A percentile compares a stretch with the other conserved stretches of the same genome.
Conservation (phyloP, 2,888 invertebrate species). For the Habroteleia sp. region DNA sequence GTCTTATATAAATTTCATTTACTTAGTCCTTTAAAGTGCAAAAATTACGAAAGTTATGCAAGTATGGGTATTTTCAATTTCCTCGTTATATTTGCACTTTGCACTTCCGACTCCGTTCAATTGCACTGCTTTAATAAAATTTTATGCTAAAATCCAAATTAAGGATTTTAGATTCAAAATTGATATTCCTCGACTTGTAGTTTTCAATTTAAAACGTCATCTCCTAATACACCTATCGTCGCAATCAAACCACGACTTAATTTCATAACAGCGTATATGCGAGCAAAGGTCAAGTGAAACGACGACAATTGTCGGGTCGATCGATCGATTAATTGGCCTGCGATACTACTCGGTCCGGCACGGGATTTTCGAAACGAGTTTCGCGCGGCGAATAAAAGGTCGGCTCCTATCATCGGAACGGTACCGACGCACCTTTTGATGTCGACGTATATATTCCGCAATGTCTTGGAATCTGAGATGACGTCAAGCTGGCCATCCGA, state of each 20-base stretch:
- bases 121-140: too few relatives aligned
- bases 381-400: conserved; percentile 51
- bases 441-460: conserved; percentile 54
- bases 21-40: too few relatives aligned
- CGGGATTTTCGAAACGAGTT: conserved; percentile 47
- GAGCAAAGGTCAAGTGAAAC: conserved; percentile 40
- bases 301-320: conserved; percentile 40
- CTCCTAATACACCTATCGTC: not conserved
- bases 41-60: too few relatives aligned
- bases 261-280: conserved; percentile 33
- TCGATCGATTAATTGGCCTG: conserved; percentile 57
- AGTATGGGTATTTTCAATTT: too few relatives aligned
- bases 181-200: not conserved
- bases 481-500: conserved; percentile 50
- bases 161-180: not conserved
- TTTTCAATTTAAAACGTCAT: not conserved
- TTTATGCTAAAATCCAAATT: not conserved
- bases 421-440: conserved; percentile 59
- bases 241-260: conserved; percentile 27
- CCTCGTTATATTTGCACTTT: too few relatives aligned
- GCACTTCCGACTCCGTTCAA: too few relatives aligned
- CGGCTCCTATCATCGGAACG: conserved; percentile 41
- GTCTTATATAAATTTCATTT: too few relatives aligned
- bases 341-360: not conserved
- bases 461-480: conserved; percentile 55